Evolutionary conservation across 2,888 invertebrate genomes (phyloP).

Genomic region (Drosophila lacicola): DNA sequence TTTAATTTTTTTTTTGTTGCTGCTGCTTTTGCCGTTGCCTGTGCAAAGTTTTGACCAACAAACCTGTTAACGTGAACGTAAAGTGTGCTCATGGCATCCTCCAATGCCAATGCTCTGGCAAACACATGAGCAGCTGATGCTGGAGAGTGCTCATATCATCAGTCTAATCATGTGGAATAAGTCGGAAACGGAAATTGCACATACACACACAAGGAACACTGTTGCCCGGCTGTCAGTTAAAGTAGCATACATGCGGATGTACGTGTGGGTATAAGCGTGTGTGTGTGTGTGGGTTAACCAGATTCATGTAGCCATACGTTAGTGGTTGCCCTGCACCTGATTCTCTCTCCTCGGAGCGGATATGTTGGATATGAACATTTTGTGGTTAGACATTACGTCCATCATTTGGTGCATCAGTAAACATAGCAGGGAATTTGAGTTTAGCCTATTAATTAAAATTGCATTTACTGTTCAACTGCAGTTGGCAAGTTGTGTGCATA

Average conservation of each 20-base stretch:
- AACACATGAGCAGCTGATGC: constrained; percentile 40
- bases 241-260: constrained; percentile 17
- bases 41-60: constrained; percentile 8
- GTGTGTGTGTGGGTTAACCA: constrained; percentile 44
- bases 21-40: neutral
- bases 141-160: constrained; percentile 54
- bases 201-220: constrained; percentile 33
- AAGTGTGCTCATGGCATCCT: constrained; percentile 7
- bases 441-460: constrained; percentile 68
- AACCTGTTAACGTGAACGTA: neutral
- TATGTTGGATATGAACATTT: constrained; percentile 64
- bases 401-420: constrained; percentile 24
- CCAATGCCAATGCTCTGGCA: constrained; percentile 6
- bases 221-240: constrained; percentile 22
- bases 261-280: neutral
- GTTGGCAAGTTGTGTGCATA: constrained; percentile 28
- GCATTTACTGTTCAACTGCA: constrained; percentile 55
- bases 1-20: constrained; percentile 3
- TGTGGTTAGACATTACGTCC: constrained; percentile 57
- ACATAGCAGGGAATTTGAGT: constrained; percentile 24
- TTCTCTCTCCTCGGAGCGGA: constrained; percentile 37
- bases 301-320: constrained; percentile 50
- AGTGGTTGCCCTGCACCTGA: constrained; percentile 21
- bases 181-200: constrained; percentile 74
- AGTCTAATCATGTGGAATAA: constrained; percentile 78